Evolutionary conservation across 2,888 invertebrate species (phyloP), one percentile per base, ranked within the genome.

Genomic region (Seira ritae): DNA sequence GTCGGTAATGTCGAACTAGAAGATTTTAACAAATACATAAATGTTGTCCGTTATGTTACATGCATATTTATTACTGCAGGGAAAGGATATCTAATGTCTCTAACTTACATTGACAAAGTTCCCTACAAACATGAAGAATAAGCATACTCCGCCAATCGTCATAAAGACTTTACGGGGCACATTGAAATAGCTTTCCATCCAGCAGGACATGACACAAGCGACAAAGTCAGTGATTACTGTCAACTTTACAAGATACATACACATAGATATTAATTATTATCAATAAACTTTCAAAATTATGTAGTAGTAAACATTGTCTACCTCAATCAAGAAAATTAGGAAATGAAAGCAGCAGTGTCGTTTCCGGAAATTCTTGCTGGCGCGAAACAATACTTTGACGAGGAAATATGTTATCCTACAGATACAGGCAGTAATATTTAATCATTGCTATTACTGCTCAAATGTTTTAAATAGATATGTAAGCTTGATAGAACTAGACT

Each of bases 1-100:
- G 23, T 81, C 81, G 15, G 55, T 12, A 71, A 81, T 76, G 10
- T 81, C 81, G 37, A 24, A 81, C 81, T 81, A 46, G n/a, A 74
- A 65, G 37, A 20, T n/a, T 31, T 31, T 31, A n/a, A 31, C 31
- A 31, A 4, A 31, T 31, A 31, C 31, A 31, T 31, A 31, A 31
- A 31, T 8, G 2, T 31, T 31, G 31, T 8, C 2, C 31, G 8
- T 8, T 31, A 8, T 31, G 8, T 31, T 31, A 4, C 31, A 31
- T 31, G 31, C 3, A 31, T 2, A 31, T 31, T 31, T 31, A 31
- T 31, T 31, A 2, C 31, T n/a, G n/a, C n/a, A n/a, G n/a, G n/a
- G n/a, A n/a, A n/a, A n/a, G n/a, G n/a, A n/a, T n/a, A n/a, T n/a
- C n/a, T n/a, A n/a, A n/a, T n/a, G n/a, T n/a, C n/a, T n/a, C 17